These are phyloP conservation scores for Stictonetta naevosa DNA, from an alignment of 2,113 vertebrate genomes.

Conservation along the genomic window DNA sequence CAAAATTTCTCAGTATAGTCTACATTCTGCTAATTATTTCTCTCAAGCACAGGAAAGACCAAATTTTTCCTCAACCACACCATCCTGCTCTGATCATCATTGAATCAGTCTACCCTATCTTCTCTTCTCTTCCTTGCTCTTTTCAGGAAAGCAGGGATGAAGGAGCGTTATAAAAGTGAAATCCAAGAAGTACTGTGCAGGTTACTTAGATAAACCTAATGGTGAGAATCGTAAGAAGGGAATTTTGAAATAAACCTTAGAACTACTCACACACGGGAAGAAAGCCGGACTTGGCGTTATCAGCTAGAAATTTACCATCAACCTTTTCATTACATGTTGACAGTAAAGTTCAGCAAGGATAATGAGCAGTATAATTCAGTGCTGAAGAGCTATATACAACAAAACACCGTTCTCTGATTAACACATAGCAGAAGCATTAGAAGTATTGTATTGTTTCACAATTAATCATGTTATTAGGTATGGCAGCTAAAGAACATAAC, in stretches of 20 bases:
- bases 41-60: not conserved
- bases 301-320: not conserved
- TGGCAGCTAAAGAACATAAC: not conserved
- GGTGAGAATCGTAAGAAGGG: not conserved
- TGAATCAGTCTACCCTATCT: not conserved
- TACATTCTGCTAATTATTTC: not conserved
- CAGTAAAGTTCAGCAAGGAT: not conserved
- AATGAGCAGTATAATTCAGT: not conserved
- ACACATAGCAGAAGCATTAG: not conserved
- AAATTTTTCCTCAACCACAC: not conserved
- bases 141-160: not conserved
- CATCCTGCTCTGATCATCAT: not conserved
- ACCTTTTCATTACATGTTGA: not conserved
- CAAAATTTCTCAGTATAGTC: not conserved
- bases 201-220: not conserved
- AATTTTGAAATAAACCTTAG: not conserved
- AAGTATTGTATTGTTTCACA: not conserved
- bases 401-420: not conserved
- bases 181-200: not conserved
- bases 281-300: not conserved
- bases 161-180: not conserved
- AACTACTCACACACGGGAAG: not conserved
- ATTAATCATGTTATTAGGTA: not conserved
- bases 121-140: not conserved
- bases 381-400: not conserved